Evolutionary conservation across 1,140 invertebrate species (phyloP).

Genomic region (Bombus cullumanus): DNA sequence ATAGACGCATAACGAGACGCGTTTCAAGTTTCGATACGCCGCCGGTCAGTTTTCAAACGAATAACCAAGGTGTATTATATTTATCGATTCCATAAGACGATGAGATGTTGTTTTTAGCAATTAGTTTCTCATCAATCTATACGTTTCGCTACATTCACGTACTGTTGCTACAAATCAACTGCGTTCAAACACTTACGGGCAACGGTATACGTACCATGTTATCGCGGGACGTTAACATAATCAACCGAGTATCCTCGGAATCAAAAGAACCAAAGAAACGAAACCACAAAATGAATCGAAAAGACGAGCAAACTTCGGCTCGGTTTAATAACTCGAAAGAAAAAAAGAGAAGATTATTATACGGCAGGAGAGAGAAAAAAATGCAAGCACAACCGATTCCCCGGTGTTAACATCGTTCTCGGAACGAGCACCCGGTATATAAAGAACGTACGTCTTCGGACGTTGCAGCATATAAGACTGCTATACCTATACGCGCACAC

Average conservation of each 20-base stretch:
- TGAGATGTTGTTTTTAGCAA: no score
- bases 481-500: slow-evolving; percentile 47
- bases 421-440: slow-evolving; percentile 47
- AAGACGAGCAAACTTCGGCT: not conserved
- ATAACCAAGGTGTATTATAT: not conserved
- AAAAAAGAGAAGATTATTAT: not conserved
- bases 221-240: not conserved
- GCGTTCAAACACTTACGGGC: not conserved
- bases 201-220: not conserved
- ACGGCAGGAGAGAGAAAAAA: not conserved
- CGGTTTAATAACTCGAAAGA: not conserved
- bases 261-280: not conserved
- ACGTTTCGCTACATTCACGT: no score
- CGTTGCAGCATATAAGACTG: slow-evolving; percentile 49
- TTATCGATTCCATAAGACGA: not conserved
- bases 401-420: slow-evolving; percentile 9
- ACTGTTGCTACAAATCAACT: not conserved
- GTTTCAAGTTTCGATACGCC: no score
- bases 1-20: no score
- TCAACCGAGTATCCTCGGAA: not conserved
- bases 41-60: not conserved
- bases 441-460: slow-evolving; percentile 58
- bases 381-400: not conserved
- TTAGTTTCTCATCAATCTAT: not conserved
- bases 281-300: not conserved